phyloP scores from a whole-genome alignment of 2,888 invertebrate species.

The Dynastes tityus region DNA sequence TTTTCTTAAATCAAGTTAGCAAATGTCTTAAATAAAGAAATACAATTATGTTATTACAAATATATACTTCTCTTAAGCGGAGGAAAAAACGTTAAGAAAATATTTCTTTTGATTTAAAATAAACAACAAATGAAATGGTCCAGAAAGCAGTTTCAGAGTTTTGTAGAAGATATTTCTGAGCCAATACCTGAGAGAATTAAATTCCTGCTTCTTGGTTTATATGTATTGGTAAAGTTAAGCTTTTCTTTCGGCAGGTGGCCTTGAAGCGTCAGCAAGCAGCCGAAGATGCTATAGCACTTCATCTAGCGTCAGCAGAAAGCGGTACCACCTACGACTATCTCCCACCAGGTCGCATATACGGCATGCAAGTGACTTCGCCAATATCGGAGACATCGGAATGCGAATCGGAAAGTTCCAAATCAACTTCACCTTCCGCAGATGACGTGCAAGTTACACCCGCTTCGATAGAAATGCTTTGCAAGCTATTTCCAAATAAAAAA shows the following conservation, averaged over 20 bases:
- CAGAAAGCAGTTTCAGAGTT: too few relatives aligned
- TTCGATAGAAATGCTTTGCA: constrained; percentile 87
- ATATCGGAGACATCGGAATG: constrained; percentile 67
- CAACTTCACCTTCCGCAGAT: constrained; percentile 44
- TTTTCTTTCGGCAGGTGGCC: constrained; percentile 81
- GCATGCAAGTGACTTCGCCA: constrained; percentile 88
- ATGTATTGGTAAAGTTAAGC: background rate
- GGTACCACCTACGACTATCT: constrained; percentile 82
- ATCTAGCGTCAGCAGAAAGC: constrained; percentile 88
- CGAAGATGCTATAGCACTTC: constrained; percentile 95
- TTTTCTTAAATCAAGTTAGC: too few relatives aligned
- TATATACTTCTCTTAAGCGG: too few relatives aligned
- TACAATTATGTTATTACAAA: too few relatives aligned
- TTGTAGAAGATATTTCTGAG: too few relatives aligned
- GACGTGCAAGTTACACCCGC: constrained; percentile 77
- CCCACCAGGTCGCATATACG: constrained; percentile 93
- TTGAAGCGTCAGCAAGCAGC: constrained; percentile 97
- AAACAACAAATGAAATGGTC: too few relatives aligned
- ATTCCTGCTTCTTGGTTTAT: too few relatives aligned
- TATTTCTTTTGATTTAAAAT: too few relatives aligned
- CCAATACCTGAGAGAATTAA: too few relatives aligned
- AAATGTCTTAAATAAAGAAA: too few relatives aligned
- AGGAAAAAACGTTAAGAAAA: too few relatives aligned
- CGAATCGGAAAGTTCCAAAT: constrained; percentile 40
- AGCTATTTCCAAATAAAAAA: constrained; percentile 93